Conservation (phyloP, 2,888 invertebrate genomes). For the Eurytoma adleriae region DNA sequence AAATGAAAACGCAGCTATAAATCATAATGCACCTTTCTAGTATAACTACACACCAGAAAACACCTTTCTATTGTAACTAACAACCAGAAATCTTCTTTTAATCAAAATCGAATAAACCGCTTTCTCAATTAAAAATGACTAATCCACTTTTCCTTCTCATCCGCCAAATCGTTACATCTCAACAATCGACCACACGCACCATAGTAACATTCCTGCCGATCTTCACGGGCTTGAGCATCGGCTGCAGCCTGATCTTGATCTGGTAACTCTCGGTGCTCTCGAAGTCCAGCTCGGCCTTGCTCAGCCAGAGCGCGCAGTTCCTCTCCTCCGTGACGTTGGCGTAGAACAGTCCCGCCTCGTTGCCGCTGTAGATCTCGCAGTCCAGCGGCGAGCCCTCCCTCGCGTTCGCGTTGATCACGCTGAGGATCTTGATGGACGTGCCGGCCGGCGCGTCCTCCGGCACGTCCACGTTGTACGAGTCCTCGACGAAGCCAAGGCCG, state of each 20-base stretch:
- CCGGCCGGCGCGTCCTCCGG: conserved; percentile 86
- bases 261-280: conserved; percentile 86
- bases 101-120: too few species aligned
- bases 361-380: conserved; percentile 87
- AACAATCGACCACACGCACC: background rate
- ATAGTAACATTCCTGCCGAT: background rate
- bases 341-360: conserved; percentile 85
- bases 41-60: too few species aligned
- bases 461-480: conserved; percentile 88
- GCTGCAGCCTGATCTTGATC: conserved; percentile 86
- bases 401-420: conserved; percentile 85
- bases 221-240: conserved; percentile 87
- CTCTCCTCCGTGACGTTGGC: conserved; percentile 86
- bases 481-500: conserved; percentile 92
- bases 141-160: too few species aligned
- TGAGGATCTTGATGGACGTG: conserved; percentile 83
- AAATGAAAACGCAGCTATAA: too few species aligned
- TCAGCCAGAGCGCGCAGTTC: conserved; percentile 89
- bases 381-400: conserved; percentile 84
- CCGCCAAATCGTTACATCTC: too few species aligned
- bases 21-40: too few species aligned
- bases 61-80: too few species aligned
- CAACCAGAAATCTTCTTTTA: too few species aligned
- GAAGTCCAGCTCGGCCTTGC: conserved; percentile 85
- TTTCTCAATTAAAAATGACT: background rate